Base-by-base conservation (phyloP, 2,113 vertebrate genomes). In the Paratilapia polleni region DNA sequence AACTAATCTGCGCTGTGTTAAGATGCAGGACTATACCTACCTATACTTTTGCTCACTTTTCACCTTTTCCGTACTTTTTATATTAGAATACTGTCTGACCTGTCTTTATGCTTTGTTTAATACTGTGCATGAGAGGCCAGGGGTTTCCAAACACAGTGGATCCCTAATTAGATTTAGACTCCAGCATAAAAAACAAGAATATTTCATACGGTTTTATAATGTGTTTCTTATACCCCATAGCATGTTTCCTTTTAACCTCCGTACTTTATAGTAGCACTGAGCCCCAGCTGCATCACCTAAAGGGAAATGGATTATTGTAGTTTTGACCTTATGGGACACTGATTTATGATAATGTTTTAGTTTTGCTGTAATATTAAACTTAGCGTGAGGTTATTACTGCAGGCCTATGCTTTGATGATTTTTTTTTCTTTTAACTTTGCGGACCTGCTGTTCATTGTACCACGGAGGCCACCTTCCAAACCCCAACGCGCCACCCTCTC, bases 391-490 rank as follows among this genome's bases (percentile, higher is more conserved):
- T 63, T 62, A 26, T 63, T 62, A 2, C 20, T 54, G 24, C 22
- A n/a, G 17, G 2, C 6, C 14, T 11, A 4, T 22, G n/a, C 24
- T 74, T 75, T n/a, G n/a, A 38, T 49, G n/a, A n/a, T 43, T 13
- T 43, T 31, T 59, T 8, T 28, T 26, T 34, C 12, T 43, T 64
- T 66, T 12, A 62, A 49, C 62, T 77, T 34, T 8, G 34, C 24
- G 38, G 80, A 88, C 76, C 90, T 88, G 89, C 87, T 74, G 73
- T 47, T 68, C 17, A n/a, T 49, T 82, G 84, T 81, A 60, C 80
- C 81, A 80, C 77, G 26, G 70, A 76, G 58, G 77, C 83, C 82
- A 78, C 77, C 86, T 84, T 76, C 82, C 75, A 28, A 76, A 14
- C 59, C 43, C 68, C 79, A 13, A 38, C 83, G 47, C 81, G 1